These are phyloP conservation scores for Tachina fera DNA, from an alignment of 2,888 invertebrate species.

Conservation along the genomic window DNA sequence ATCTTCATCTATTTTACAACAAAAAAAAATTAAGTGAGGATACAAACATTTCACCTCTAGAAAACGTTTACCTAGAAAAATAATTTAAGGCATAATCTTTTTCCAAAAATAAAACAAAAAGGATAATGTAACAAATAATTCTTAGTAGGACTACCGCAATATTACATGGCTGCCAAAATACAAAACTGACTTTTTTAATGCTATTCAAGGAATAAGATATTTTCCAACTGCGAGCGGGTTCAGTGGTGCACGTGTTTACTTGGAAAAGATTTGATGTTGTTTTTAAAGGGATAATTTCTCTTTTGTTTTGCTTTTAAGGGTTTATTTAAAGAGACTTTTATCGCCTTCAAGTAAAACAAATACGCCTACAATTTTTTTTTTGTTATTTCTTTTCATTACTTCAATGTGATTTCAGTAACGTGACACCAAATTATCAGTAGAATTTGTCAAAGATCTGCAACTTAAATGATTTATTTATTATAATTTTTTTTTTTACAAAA, in stretches of 20 bases:
- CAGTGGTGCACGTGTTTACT: slow-evolving; percentile 48
- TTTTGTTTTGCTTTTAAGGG: slow-evolving; percentile 18
- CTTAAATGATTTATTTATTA: slow-evolving; percentile 37
- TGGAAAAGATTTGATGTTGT: slow-evolving; percentile 13
- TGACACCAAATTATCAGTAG: slow-evolving; percentile 49
- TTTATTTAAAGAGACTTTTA: neutral
- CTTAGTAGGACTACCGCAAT: slow-evolving; percentile 39
- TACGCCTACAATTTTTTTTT: slow-evolving; percentile 47
- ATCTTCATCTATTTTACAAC: neutral
- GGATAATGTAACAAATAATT: neutral
- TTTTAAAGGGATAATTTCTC: slow-evolving; percentile 43
- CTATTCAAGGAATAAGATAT: neutral
- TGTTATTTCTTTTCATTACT: neutral
- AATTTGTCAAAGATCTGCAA: slow-evolving; percentile 48
- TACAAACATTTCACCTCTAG: neutral
- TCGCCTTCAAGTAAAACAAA: slow-evolving; percentile 51
- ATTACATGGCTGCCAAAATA: slow-evolving; percentile 33
- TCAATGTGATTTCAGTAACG: slow-evolving; percentile 29
- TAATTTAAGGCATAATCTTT: neutral
- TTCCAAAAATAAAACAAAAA: neutral
- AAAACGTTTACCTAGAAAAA: neutral
- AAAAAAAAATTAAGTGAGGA: neutral
- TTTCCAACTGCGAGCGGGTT: neutral
- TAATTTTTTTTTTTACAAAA: slow-evolving; percentile 19
- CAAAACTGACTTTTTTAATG: neutral